Evolutionary conservation across 2,113 vertebrate genomes (phyloP).

Genomic region (Apistogramma diplotaenia): DNA sequence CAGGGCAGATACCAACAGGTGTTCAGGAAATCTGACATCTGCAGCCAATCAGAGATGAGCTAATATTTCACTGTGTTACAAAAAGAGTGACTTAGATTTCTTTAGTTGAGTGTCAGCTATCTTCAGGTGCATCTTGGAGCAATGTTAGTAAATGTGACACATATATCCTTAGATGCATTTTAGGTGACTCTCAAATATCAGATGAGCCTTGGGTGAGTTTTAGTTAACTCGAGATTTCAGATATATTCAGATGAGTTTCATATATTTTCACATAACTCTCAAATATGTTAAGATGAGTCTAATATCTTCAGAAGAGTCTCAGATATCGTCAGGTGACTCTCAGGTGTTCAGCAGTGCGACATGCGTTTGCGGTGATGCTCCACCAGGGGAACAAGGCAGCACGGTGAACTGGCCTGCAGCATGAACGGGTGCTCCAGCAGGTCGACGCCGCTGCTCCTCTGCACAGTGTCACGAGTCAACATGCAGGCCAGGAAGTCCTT

Average conservation of each 20-base stretch:
- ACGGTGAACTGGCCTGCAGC: constrained; percentile 83
- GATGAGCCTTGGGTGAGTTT: too few species aligned
- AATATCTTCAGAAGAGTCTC: background rate
- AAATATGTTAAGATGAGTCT: background rate
- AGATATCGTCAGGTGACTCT: background rate
- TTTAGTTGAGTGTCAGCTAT: too few species aligned
- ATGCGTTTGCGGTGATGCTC: constrained; percentile 84
- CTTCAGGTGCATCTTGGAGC: too few species aligned
- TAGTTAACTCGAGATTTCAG: background rate
- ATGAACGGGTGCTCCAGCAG: constrained; percentile 90
- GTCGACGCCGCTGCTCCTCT: constrained; percentile 80
- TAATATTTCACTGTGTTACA: background rate
- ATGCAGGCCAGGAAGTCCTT: constrained; percentile 89
- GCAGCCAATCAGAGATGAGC: background rate
- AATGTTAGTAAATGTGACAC: too few species aligned
- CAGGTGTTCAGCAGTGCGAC: constrained; percentile 61
- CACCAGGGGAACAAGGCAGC: constrained; percentile 89
- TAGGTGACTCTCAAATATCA: too few species aligned
- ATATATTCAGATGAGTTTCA: background rate
- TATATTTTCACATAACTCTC: background rate
- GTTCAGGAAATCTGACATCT: background rate
- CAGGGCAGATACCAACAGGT: background rate
- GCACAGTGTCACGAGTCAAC: constrained; percentile 81
- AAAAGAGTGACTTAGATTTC: background rate
- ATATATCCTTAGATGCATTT: too few species aligned